Evolutionary conservation across 2,113 vertebrate species (phyloP).

Genomic region (Silurus asotus): DNA sequence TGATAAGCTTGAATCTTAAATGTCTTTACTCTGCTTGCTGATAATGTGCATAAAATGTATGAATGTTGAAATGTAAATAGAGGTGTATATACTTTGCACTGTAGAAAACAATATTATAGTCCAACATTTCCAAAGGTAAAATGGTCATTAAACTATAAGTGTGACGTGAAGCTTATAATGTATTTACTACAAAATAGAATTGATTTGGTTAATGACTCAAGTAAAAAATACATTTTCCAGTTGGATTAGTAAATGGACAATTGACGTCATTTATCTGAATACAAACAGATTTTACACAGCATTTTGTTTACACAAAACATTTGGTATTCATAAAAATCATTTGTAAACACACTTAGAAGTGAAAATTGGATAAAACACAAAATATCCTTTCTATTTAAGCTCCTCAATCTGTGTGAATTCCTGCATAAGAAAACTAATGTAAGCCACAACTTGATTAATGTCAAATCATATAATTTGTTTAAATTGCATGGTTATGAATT

Average conservation of each 20-base stretch:
- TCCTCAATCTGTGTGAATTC: not conserved
- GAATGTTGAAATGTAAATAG: constrained; percentile 1
- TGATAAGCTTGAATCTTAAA: constrained; percentile 46
- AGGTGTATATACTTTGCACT: not conserved
- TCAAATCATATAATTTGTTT: not conserved
- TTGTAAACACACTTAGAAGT: not conserved
- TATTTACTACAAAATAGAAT: not conserved
- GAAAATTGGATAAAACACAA: too few species aligned
- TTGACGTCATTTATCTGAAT: not conserved
- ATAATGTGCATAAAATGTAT: not conserved
- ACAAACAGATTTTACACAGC: not conserved
- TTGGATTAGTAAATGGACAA: constrained; percentile 50
- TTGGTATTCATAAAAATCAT: not conserved
- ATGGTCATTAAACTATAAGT: not conserved
- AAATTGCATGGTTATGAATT: not conserved
- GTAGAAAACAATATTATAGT: not conserved
- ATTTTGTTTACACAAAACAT: not conserved
- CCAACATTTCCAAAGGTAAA: not conserved
- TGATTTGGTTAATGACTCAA: constrained; percentile 14
- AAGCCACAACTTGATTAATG: not conserved
- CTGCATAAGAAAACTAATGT: not conserved
- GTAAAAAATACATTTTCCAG: not conserved
- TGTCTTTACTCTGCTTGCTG: constrained; percentile 16
- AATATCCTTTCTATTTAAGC: not conserved
- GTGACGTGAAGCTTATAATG: constrained; percentile 7